These are phyloP conservation scores for Corythoichthys haematopterus DNA, from an alignment of 2,113 vertebrate genomes.

Conservation along the genomic window DNA sequence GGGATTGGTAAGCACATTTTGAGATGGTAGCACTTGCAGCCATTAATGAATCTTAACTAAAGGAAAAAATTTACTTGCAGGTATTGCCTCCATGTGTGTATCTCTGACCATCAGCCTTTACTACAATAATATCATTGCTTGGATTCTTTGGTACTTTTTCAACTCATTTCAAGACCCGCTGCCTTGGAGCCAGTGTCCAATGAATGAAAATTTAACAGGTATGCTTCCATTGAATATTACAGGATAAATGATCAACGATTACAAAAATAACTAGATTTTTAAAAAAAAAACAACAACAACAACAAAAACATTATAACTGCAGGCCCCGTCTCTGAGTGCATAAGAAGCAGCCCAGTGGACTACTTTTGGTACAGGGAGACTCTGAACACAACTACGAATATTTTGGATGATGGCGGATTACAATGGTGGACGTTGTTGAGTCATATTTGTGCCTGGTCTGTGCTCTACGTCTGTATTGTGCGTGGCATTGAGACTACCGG, in stretches of 20 bases:
- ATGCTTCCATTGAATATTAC: neutral
- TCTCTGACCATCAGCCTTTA: conserved; percentile 85
- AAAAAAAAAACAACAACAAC: neutral
- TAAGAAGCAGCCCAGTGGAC: conserved; percentile 80
- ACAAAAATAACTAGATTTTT: neutral
- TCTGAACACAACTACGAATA: conserved; percentile 76
- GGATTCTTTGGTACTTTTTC: conserved; percentile 71
- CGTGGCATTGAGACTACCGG: conserved; percentile 91
- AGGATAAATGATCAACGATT: neutral
- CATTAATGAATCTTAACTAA: neutral
- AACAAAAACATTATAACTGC: conserved; percentile 2
- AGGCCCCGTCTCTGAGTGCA: conserved; percentile 78
- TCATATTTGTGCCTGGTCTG: conserved; percentile 77
- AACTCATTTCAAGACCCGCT: conserved; percentile 73
- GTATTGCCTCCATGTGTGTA: conserved; percentile 83
- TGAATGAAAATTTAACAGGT: conserved; percentile 79
- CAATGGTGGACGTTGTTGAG: conserved; percentile 85
- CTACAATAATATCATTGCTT: conserved; percentile 90
- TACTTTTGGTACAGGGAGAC: conserved; percentile 92
- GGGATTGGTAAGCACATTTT: conserved; percentile 77
- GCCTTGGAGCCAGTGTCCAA: conserved; percentile 83
- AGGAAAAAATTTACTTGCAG: conserved; percentile 54
- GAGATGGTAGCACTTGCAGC: neutral
- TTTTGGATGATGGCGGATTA: conserved; percentile 72
- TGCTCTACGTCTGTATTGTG: conserved; percentile 81